A percentile compares a stretch with the other conserved stretches of the same genome.
These are phyloP conservation scores for Acrocyrtus sp. DNA, from an alignment of 2,888 invertebrate species.

Conservation along the genomic window DNA sequence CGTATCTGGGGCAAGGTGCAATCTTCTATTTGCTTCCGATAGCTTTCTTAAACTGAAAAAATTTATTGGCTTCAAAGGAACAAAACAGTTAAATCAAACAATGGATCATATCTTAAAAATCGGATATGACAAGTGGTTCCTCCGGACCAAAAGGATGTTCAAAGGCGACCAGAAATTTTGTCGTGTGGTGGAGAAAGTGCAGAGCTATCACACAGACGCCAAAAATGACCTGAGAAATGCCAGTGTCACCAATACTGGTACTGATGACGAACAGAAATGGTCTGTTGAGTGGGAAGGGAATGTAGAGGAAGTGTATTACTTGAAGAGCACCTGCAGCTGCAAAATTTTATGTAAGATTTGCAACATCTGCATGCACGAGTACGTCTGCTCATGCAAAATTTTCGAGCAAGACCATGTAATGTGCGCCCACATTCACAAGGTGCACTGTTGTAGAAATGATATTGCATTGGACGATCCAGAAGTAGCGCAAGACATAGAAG, in stretches of 20 bases:
- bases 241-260: background rate
- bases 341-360: conserved; percentile 53
- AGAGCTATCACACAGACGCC: conserved; percentile 25
- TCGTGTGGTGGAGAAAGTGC: conserved; percentile 46
- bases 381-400: conserved; percentile 52
- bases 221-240: background rate
- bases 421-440: conserved; percentile 58
- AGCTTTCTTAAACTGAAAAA: conserved; percentile 57
- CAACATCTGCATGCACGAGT: conserved; percentile 55
- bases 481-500: background rate
- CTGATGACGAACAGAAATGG: conserved; percentile 8
- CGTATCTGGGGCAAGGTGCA: conserved; percentile 35
- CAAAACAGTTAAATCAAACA: conserved; percentile 46
- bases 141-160: conserved; percentile 56
- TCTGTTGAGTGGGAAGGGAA: conserved; percentile 10
- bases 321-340: conserved; percentile 54
- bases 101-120: conserved; percentile 61
- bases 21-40: conserved; percentile 54
- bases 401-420: conserved; percentile 35
- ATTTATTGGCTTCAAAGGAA: conserved; percentile 62
- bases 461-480: conserved; percentile 1
- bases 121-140: conserved; percentile 62
- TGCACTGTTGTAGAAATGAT: conserved; percentile 17
- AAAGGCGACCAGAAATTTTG: conserved; percentile 61
- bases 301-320: conserved; percentile 35